Conservation (phyloP, 92 coral and sea anemone species). For the Zoanthus sansibaricus region DNA sequence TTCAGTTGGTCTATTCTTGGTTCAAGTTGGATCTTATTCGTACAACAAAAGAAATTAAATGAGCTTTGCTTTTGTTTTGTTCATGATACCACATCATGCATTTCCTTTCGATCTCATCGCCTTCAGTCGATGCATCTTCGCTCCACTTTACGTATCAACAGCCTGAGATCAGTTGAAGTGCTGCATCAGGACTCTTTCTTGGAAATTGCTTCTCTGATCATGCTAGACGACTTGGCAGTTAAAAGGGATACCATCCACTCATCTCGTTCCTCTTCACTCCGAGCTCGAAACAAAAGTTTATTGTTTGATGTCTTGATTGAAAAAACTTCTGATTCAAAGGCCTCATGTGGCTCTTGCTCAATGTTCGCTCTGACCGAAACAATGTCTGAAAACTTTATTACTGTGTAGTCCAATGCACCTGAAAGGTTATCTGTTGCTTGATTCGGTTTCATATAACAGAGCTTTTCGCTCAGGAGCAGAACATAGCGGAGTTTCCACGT, state of each 20-base stretch:
- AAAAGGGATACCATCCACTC: slow-evolving; percentile 42
- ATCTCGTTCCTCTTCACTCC: slow-evolving; percentile 22
- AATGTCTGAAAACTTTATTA: slow-evolving; percentile 28
- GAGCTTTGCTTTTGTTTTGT: too few species aligned
- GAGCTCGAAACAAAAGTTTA: slow-evolving; percentile 25
- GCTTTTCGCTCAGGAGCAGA: slow-evolving; percentile 14
- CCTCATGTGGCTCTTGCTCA: slow-evolving; percentile 6
- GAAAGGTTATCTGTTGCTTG: slow-evolving; percentile 7
- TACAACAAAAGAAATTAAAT: too few species aligned
- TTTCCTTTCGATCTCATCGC: too few species aligned
- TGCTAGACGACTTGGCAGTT: slow-evolving; percentile 34
- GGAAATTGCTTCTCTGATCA: slow-evolving; percentile 38
- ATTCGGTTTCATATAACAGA: slow-evolving; percentile 28
- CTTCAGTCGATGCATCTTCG: too few species aligned
- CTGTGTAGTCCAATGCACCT: slow-evolving; percentile 21
- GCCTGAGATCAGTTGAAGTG: neutral
- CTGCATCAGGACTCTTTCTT: neutral
- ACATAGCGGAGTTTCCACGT: slow-evolving; percentile 42
- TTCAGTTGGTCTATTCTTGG: too few species aligned
- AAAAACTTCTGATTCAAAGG: slow-evolving; percentile 13
- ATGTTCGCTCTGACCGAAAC: slow-evolving; percentile 34
- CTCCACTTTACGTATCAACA: too few species aligned
- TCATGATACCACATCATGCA: too few species aligned
- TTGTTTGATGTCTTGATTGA: slow-evolving; percentile 22
- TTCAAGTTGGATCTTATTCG: too few species aligned